A percentile compares a stretch with the other conserved stretches of the same genome.
phyloP scores from a whole-genome alignment of 2,888 invertebrate genomes.

The Eurytoma adleriae region DNA sequence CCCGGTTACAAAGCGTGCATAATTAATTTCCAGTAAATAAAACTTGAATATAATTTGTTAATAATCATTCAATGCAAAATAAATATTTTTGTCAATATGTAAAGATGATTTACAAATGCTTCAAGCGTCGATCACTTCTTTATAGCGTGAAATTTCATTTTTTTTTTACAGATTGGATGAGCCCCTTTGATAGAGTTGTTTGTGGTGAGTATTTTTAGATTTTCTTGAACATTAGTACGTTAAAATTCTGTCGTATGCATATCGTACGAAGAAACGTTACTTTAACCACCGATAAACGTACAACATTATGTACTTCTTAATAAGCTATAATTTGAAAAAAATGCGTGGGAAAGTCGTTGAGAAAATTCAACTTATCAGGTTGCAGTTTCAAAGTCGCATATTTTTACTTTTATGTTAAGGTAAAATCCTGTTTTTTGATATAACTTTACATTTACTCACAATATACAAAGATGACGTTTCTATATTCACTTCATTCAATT shows the following conservation, averaged over 20 bases:
- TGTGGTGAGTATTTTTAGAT: slow-evolving; percentile 87
- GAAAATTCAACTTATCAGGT: slow-evolving; percentile 8
- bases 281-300: background rate
- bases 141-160: slow-evolving; percentile 40
- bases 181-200: slow-evolving; percentile 95
- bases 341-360: background rate
- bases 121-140: slow-evolving; percentile 7
- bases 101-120: slow-evolving; percentile 16
- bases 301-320: background rate
- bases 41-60: slow-evolving; percentile 32
- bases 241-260: background rate
- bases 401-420: background rate
- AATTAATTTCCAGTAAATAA: slow-evolving; percentile 40
- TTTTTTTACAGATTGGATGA: slow-evolving; percentile 94
- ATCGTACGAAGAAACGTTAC: background rate
- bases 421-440: slow-evolving; percentile 14
- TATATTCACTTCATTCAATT: too few species aligned
- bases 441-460: background rate
- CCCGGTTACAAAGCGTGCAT: slow-evolving; percentile 47
- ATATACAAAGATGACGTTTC: too few species aligned
- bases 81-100: background rate
- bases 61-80: slow-evolving; percentile 37
- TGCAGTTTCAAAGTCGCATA: slow-evolving; percentile 31
- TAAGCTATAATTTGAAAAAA: background rate
- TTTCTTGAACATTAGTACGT: slow-evolving; percentile 20